Evolutionary conservation across 2,888 invertebrate species (phyloP).

Genomic region (Cryptus armator): DNA sequence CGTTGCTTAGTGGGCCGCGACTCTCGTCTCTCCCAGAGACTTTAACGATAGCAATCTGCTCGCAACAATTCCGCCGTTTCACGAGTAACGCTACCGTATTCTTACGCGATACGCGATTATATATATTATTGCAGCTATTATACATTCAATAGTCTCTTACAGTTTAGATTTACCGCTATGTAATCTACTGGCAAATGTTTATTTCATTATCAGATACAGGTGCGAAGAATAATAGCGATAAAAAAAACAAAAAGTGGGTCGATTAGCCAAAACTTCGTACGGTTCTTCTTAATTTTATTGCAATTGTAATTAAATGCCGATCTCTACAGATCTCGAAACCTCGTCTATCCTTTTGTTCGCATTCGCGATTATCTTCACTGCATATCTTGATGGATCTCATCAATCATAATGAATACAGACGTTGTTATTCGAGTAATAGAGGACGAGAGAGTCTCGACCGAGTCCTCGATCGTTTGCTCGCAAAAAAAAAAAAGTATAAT

Average conservation of each 20-base stretch:
- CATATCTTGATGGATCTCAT: slow-evolving; percentile 1
- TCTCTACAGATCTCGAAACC: not conserved
- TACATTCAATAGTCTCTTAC: not conserved
- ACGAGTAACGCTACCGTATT: not conserved
- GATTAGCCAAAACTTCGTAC: slow-evolving; percentile 8
- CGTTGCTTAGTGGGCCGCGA: not conserved
- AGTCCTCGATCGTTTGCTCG: not conserved
- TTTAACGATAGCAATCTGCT: slow-evolving; percentile 57
- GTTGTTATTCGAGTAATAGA: not conserved
- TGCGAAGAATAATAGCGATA: not conserved
- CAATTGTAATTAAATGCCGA: slow-evolving; percentile 1
- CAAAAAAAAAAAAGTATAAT: not conserved
- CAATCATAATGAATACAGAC: not conserved
- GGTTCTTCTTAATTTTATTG: slow-evolving; percentile 10
- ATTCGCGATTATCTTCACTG: slow-evolving; percentile 21
- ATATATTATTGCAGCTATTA: not conserved
- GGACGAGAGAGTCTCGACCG: not conserved
- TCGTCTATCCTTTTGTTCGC: slow-evolving; percentile 4
- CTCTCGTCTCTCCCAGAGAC: slow-evolving; percentile 34
- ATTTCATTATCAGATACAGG: not conserved
- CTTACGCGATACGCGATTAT: slow-evolving; percentile 9
- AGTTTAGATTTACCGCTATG: not conserved
- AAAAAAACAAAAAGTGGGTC: not conserved
- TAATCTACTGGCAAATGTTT: not conserved
- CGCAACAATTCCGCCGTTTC: slow-evolving; percentile 2